Percentiles rank a stretch among this genome's conserved stretches.
phyloP scores from a whole-genome alignment of 2,113 vertebrate genomes.

The Tapirus terrestris region DNA sequence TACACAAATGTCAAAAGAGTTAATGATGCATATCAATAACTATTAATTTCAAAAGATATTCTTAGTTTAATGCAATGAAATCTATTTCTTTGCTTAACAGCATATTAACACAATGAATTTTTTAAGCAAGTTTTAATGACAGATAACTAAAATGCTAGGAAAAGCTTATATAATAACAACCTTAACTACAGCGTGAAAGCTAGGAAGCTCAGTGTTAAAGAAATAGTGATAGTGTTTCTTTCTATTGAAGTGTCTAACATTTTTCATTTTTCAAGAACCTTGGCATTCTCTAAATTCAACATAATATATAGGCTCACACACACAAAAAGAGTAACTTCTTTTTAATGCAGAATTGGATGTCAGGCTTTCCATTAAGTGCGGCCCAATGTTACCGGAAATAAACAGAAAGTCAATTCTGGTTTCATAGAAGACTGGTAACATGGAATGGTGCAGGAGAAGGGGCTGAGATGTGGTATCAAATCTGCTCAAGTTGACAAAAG shows the following conservation, averaged over 20 bases:
- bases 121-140: conserved; percentile 41
- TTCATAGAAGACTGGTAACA: not conserved
- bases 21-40: not conserved
- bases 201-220: not conserved
- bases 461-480: not conserved
- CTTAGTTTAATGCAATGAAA: not conserved
- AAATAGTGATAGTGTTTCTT: not conserved
- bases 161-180: not conserved
- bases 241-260: not conserved
- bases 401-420: not conserved
- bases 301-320: not conserved
- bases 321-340: not conserved
- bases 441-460: not conserved
- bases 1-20: not conserved
- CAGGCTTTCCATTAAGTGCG: not conserved
- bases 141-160: not conserved
- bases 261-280: conserved; percentile 3
- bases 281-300: not conserved
- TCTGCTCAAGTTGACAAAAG: not conserved
- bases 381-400: not conserved
- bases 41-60: conserved; percentile 36
- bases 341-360: not conserved
- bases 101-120: conserved; percentile 3
- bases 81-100: not conserved
- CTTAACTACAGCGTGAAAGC: not conserved